phyloP scores from a whole-genome alignment of 2,113 vertebrate species.

The Elachura formosa region DNA sequence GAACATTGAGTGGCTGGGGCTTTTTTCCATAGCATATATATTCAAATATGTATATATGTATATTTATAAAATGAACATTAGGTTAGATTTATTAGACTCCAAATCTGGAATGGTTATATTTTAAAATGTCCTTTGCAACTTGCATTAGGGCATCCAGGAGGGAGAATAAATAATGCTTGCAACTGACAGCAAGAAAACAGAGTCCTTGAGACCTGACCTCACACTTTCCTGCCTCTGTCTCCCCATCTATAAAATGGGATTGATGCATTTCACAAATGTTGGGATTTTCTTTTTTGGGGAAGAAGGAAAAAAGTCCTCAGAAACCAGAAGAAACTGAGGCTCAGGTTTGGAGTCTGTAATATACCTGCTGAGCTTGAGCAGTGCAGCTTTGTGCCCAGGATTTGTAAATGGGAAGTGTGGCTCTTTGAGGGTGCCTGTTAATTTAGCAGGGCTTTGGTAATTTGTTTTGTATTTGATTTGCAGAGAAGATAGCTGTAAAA shows the following conservation, averaged over 20 bases:
- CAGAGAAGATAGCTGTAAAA: neutral
- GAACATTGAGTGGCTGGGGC: neutral
- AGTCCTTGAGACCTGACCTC: neutral
- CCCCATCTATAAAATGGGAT: neutral
- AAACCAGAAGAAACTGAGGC: neutral
- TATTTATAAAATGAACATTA: constrained; percentile 7
- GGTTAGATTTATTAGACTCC: neutral
- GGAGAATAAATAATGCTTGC: neutral
- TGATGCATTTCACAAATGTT: neutral
- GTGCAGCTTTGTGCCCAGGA: neutral
- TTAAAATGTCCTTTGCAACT: neutral
- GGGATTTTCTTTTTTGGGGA: neutral
- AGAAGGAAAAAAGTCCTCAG: neutral
- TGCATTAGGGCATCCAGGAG: neutral
- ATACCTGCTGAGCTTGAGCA: neutral
- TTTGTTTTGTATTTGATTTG: neutral
- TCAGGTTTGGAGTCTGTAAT: neutral
- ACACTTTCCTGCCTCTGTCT: neutral
- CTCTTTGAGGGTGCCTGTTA: neutral
- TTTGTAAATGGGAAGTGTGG: neutral
- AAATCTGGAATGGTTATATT: constrained; percentile 3
- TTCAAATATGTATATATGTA: neutral
- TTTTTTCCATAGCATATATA: neutral
- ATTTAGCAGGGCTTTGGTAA: neutral
- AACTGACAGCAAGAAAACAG: neutral